A percentile compares a stretch with the other conserved stretches of the same genome.
These are phyloP conservation scores for Aromia moschata DNA, from an alignment of 2,888 invertebrate genomes.

Conservation along the genomic window DNA sequence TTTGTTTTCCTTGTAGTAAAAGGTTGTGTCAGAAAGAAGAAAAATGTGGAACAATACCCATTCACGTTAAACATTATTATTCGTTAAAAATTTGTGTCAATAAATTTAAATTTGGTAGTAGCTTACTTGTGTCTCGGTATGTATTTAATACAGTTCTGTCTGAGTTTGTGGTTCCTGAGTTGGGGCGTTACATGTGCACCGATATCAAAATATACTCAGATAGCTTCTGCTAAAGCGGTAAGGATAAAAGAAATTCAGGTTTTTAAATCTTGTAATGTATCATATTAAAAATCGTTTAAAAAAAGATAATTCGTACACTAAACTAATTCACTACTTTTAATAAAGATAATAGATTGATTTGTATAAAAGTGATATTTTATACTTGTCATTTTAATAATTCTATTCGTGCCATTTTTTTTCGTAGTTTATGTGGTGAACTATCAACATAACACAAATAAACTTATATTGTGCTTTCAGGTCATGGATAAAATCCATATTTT, in stretches of 20 bases:
- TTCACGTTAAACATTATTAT: not conserved
- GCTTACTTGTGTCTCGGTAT: not conserved
- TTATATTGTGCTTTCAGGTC: no score
- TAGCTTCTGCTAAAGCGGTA: conserved; percentile 3
- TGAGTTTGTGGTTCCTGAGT: not conserved
- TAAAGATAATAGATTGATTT: no score
- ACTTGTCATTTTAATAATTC: no score
- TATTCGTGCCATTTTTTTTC: no score
- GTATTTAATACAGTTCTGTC: not conserved
- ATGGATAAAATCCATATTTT: no score
- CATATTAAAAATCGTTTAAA: not conserved
- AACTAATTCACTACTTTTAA: not conserved
- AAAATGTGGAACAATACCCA: conserved; percentile 9
- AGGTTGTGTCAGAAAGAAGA: not conserved
- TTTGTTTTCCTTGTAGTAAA: not conserved
- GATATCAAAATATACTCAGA: not conserved
- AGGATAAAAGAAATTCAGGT: no score
- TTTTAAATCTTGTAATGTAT: not conserved
- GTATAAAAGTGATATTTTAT: no score
- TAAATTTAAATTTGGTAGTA: not conserved
- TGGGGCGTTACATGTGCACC: not conserved
- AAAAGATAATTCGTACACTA: not conserved
- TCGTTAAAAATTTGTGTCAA: conserved; percentile 4
- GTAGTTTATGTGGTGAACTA: no score
- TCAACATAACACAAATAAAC: no score